Conservation (phyloP, 2,797 vertebrate genomes). For the Pseudocheirus occidentalis region DNA sequence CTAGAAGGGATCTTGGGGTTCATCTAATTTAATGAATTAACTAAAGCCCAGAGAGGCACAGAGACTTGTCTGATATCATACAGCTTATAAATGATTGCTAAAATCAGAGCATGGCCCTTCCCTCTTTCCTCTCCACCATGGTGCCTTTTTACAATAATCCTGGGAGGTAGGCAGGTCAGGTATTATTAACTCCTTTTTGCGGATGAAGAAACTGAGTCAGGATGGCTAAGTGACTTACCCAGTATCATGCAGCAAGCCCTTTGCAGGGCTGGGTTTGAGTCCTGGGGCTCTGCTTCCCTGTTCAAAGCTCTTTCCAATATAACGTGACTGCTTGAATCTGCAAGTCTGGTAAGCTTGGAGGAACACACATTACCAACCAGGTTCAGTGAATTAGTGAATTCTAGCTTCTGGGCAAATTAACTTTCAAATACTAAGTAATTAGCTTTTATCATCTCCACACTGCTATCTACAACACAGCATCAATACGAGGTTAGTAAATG, state of each 20-base stretch:
- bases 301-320: not conserved
- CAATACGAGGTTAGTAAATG: constrained; percentile 61
- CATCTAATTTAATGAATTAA: not conserved
- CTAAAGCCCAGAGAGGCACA: not conserved
- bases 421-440: constrained; percentile 67
- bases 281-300: not conserved
- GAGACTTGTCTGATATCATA: not conserved
- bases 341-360: not conserved
- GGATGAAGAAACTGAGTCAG: not conserved
- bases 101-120: not conserved
- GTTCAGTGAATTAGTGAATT: constrained; percentile 5
- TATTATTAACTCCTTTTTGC: not conserved
- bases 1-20: not conserved
- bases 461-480: constrained; percentile 55
- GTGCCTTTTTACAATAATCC: not conserved
- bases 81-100: not conserved
- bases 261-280: not conserved
- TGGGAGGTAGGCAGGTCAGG: not conserved
- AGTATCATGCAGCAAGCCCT: not conserved
- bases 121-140: not conserved
- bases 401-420: constrained; percentile 60
- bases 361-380: not conserved
- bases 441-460: constrained; percentile 63
- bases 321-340: not conserved
- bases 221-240: not conserved